Conservation (phyloP, 1,140 invertebrate species). For the Pantala flavescens region DNA sequence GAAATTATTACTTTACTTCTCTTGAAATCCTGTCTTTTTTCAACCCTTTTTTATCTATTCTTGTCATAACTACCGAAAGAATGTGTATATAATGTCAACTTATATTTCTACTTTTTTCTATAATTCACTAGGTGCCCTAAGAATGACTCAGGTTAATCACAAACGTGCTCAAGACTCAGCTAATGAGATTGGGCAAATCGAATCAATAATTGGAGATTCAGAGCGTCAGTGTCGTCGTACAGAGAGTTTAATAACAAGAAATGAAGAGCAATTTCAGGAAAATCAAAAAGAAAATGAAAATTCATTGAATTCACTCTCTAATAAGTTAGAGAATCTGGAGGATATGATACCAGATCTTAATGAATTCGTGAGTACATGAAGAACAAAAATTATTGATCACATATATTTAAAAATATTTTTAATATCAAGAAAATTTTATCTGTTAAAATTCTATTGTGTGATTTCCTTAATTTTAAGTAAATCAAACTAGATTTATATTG, state of each 20-base stretch:
- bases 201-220: conserved; percentile 53
- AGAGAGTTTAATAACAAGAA: conserved; percentile 63
- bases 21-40: too few relatives aligned
- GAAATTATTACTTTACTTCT: too few relatives aligned
- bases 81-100: too few relatives aligned
- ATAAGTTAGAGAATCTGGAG: conserved; percentile 55
- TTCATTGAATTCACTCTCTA: conserved; percentile 50
- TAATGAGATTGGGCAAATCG: conserved; percentile 43
- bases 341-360: conserved; percentile 73
- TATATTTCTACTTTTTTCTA: too few relatives aligned
- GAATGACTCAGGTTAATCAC: conserved; percentile 73
- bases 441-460: too few relatives aligned
- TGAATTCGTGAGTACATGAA: conserved; percentile 46
- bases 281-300: conserved; percentile 58
- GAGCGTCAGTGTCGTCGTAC: conserved; percentile 72
- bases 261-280: conserved; percentile 54
- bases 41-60: too few relatives aligned
- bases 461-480: too few relatives aligned
- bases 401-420: too few relatives aligned
- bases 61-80: too few relatives aligned
- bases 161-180: conserved; percentile 55
- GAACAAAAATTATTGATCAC: too few relatives aligned
- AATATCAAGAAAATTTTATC: too few relatives aligned
- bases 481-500: too few relatives aligned
- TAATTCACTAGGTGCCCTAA: conserved; percentile 58